phyloP scores from a whole-genome alignment of 2,888 invertebrate genomes.

The Acleris literana region DNA sequence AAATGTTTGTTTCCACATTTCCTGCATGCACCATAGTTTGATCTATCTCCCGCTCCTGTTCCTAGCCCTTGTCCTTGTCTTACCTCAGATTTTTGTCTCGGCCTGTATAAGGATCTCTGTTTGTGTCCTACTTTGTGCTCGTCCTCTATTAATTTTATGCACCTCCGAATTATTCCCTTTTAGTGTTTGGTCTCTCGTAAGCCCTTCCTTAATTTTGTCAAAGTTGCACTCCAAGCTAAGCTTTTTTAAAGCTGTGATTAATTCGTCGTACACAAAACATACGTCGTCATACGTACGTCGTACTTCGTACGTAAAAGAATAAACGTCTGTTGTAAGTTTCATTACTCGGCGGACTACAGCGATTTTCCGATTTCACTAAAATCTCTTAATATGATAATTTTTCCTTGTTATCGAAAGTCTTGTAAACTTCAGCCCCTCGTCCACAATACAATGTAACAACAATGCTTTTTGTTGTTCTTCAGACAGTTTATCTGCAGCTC shows the following conservation, averaged over 20 bases:
- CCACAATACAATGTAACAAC: constrained; percentile 8
- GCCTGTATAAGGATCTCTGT: not conserved
- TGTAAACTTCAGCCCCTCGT: constrained; percentile 16
- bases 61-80: not conserved
- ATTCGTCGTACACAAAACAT: too few species aligned
- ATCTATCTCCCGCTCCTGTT: not conserved
- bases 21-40: not conserved
- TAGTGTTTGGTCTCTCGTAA: constrained; percentile 11
- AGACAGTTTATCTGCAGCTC: too few species aligned
- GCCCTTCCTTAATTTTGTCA: constrained; percentile 8
- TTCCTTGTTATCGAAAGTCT: constrained; percentile 18
- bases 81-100: not conserved
- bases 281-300: too few species aligned
- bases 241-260: constrained; percentile 10
- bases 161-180: constrained; percentile 1
- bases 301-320: constrained; percentile 3
- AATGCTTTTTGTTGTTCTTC: constrained; percentile 15
- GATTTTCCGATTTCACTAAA: constrained; percentile 4
- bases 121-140: not conserved
- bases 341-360: constrained; percentile 23
- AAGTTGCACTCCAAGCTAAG: constrained; percentile 19
- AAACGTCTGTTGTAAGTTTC: constrained; percentile 23
- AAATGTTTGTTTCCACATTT: constrained; percentile 16
- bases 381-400: constrained; percentile 7
- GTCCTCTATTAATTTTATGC: not conserved